These are phyloP conservation scores for Chelon labrosus DNA, from an alignment of 2,797 vertebrate genomes.

Conservation along the genomic window DNA sequence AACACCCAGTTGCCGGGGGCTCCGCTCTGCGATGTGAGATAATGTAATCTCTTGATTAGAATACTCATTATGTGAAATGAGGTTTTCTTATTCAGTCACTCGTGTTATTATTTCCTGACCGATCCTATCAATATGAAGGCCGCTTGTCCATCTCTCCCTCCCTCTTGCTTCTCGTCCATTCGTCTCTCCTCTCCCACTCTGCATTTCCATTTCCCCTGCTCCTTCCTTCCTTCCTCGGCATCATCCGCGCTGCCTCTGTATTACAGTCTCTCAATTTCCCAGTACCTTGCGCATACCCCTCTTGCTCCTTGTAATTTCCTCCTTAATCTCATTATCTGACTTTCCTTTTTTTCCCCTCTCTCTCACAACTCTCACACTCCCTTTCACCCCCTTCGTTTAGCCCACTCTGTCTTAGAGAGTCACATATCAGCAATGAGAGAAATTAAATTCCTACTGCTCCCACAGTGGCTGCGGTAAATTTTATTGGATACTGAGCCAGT, in stretches of 20 bases:
- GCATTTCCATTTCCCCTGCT: constrained; percentile 59
- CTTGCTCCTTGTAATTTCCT: constrained; percentile 79
- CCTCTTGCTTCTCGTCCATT: constrained; percentile 47
- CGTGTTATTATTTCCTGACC: constrained; percentile 81
- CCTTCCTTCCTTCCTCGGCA: constrained; percentile 42
- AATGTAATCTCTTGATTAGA: constrained; percentile 86
- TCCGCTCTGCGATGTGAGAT: constrained; percentile 70
- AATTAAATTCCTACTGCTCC: constrained; percentile 71
- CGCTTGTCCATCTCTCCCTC: constrained; percentile 49
- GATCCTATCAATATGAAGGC: constrained; percentile 73
- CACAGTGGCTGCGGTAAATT: constrained; percentile 55
- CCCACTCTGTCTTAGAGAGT: constrained; percentile 62
- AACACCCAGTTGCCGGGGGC: constrained; percentile 70
- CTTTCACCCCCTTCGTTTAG: constrained; percentile 57
- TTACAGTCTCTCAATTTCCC: constrained; percentile 64
- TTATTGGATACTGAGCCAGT: constrained; percentile 59
- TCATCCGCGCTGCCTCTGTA: constrained; percentile 53
- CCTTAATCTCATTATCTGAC: constrained; percentile 80
- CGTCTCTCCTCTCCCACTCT: constrained; percentile 48
- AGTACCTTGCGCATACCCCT: constrained; percentile 62
- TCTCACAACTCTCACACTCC: constrained; percentile 59
- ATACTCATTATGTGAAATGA: constrained; percentile 84
- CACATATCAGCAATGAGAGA: constrained; percentile 70
- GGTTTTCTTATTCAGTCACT: constrained; percentile 83
- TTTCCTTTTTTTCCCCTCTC: constrained; percentile 36